Conservation (phyloP, 2,888 invertebrate species). For the Pinctada fucata region DNA sequence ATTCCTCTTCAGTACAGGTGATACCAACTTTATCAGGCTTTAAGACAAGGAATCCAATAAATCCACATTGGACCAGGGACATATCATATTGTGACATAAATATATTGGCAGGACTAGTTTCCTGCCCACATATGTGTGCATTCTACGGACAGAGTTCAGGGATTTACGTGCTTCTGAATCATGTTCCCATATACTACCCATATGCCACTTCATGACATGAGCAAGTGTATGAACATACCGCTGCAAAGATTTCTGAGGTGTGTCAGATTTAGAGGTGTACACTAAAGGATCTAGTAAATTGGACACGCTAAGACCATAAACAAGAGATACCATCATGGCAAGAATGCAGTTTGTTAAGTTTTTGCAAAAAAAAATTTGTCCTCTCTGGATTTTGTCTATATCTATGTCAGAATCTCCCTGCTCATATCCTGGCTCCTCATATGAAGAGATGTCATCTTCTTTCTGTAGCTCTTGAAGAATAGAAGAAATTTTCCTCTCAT, state of each 20-base stretch:
- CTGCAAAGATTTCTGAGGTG: conserved; percentile 83
- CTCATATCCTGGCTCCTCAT: neutral
- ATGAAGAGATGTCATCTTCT: neutral
- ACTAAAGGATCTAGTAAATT: conserved; percentile 85
- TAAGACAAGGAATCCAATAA: conserved; percentile 86
- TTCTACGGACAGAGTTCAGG: conserved; percentile 76
- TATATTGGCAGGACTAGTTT: conserved; percentile 34
- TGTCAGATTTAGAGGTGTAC: conserved; percentile 85
- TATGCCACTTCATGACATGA: conserved; percentile 89
- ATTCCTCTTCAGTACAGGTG: conserved; percentile 81
- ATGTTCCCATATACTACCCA: conserved; percentile 82
- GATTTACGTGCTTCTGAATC: conserved; percentile 77
- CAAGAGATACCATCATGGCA: conserved; percentile 86
- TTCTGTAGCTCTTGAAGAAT: too few species aligned
- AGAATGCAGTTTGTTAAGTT: conserved; percentile 85
- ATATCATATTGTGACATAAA: conserved; percentile 89
- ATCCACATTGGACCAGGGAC: conserved; percentile 91
- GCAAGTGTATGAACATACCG: conserved; percentile 88
- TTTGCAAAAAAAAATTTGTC: conserved; percentile 84
- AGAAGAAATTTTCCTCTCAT: too few species aligned
- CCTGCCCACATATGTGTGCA: conserved; percentile 80
- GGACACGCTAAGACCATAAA: conserved; percentile 86
- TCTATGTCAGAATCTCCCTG: conserved; percentile 63
- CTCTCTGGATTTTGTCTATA: conserved; percentile 78
- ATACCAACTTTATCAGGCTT: conserved; percentile 83